Evolutionary conservation across 2,888 invertebrate species (phyloP).

Genomic region (Macrosoma leucophasiata): DNA sequence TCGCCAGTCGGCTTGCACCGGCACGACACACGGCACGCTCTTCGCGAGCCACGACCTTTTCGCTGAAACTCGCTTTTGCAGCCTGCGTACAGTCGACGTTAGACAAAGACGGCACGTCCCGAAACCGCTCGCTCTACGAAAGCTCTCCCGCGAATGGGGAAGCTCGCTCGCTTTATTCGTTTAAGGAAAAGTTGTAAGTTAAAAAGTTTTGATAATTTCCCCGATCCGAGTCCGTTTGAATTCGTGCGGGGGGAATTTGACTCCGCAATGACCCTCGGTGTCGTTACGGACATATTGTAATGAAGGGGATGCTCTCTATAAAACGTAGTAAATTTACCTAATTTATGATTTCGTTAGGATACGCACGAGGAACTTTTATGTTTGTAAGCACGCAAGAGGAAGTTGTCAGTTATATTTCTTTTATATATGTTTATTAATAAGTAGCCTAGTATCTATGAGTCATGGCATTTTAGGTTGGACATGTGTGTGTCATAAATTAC

Average conservation of each 20-base stretch:
- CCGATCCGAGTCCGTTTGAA: constrained; percentile 51
- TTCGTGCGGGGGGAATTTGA: constrained; percentile 57
- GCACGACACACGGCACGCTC: constrained; percentile 45
- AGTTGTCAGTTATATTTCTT: constrained; percentile 59
- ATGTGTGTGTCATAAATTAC: constrained; percentile 50
- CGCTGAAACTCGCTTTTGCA: constrained; percentile 39
- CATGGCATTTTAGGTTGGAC: constrained; percentile 37
- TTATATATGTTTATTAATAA: constrained; percentile 60
- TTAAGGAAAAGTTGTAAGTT: constrained; percentile 69
- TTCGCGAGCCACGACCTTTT: constrained; percentile 39
- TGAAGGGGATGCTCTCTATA: constrained; percentile 69
- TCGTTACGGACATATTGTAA: constrained; percentile 70
- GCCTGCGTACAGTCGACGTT: constrained; percentile 32
- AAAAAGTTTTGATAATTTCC: constrained; percentile 72
- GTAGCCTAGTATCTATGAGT: constrained; percentile 51
- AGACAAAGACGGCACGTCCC: constrained; percentile 48
- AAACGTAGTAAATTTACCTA: constrained; percentile 65
- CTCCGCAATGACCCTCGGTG: constrained; percentile 63
- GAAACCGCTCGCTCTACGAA: constrained; percentile 36
- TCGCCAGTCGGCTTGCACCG: constrained; percentile 35
- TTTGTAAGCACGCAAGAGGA: constrained; percentile 67
- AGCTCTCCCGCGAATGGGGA: constrained; percentile 52
- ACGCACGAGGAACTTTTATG: constrained; percentile 73
- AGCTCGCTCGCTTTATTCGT: constrained; percentile 48
- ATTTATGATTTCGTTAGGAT: constrained; percentile 72